Evolutionary conservation across 1,140 invertebrate species (phyloP).

Genomic region (Leptinotarsa undecemlineata): DNA sequence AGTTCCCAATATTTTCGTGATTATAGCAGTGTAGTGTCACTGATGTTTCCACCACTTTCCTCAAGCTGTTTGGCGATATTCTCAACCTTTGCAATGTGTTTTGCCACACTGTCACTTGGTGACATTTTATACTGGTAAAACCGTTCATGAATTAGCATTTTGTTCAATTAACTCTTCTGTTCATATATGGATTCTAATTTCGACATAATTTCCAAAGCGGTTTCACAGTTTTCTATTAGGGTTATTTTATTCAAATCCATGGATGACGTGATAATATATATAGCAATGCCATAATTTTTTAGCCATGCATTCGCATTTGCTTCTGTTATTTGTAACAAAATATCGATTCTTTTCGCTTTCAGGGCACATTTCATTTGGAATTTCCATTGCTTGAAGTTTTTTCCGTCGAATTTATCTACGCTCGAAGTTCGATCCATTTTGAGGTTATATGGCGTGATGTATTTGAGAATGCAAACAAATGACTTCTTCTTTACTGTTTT

Average conservation of each 20-base stretch:
- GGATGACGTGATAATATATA: not conserved
- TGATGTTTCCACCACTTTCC: slow-evolving; percentile 50
- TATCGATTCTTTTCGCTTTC: slow-evolving; percentile 34
- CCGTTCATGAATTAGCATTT: slow-evolving; percentile 11
- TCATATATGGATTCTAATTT: slow-evolving; percentile 15
- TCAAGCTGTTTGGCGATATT: slow-evolving; percentile 38
- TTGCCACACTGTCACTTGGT: not conserved
- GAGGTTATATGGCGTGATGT: too few species aligned
- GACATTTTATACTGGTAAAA: slow-evolving; percentile 16
- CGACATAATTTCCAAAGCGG: not conserved
- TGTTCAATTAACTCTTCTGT: not conserved
- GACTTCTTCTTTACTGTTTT: too few species aligned
- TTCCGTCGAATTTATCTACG: slow-evolving; percentile 45
- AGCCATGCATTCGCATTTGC: not conserved
- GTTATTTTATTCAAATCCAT: slow-evolving; percentile 7
- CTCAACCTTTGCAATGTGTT: slow-evolving; percentile 26
- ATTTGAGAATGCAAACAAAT: too few species aligned
- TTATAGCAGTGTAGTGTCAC: slow-evolving; percentile 49
- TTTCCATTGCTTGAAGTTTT: slow-evolving; percentile 48
- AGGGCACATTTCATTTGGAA: slow-evolving; percentile 50
- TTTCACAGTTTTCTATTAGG: slow-evolving; percentile 18
- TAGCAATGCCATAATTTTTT: not conserved
- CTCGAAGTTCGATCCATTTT: not conserved
- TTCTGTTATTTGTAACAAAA: not conserved
- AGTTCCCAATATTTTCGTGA: not conserved